phyloP scores from a whole-genome alignment of 2,888 invertebrate genomes.

The Caenorhabditis sinica region DNA sequence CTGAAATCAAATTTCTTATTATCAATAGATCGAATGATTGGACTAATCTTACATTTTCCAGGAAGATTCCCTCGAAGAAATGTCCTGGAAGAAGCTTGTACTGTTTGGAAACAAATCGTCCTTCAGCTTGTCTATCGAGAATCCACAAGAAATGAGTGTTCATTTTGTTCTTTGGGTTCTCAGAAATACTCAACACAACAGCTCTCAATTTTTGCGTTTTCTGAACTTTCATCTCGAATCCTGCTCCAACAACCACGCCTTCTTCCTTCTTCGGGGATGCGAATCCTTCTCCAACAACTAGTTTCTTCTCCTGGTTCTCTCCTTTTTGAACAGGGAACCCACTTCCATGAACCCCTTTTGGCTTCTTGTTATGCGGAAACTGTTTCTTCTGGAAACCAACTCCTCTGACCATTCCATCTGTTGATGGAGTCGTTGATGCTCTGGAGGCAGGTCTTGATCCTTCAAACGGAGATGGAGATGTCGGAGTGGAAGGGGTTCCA shows the following conservation, averaged over 20 bases:
- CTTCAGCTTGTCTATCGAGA: slow-evolving; percentile 31
- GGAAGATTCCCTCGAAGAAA: background rate
- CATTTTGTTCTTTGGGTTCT: background rate
- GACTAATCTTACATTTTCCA: background rate
- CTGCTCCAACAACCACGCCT: slow-evolving; percentile 3
- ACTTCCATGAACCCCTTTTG: slow-evolving; percentile 1
- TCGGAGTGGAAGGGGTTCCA: background rate
- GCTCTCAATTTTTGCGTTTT: background rate
- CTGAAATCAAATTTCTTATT: background rate
- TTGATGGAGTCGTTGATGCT: background rate
- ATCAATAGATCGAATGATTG: no score
- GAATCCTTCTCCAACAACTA: slow-evolving; percentile 21
- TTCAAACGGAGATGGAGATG: background rate
- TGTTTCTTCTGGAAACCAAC: slow-evolving; percentile 2
- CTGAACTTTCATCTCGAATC: background rate
- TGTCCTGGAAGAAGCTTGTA: slow-evolving; percentile 7
- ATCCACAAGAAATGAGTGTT: slow-evolving; percentile 35
- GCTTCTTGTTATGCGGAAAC: background rate
- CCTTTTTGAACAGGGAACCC: slow-evolving; percentile 10
- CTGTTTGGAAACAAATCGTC: slow-evolving; percentile 14
- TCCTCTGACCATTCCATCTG: background rate
- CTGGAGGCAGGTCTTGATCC: background rate
- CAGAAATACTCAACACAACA: slow-evolving; percentile 14
- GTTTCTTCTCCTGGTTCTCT: background rate
- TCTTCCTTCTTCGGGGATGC: slow-evolving; percentile 7